Percentiles rank a stretch among this genome's conserved stretches.
These are phyloP conservation scores for Fistularia commersonii DNA, from an alignment of 2,797 vertebrate genomes.

Conservation along the genomic window DNA sequence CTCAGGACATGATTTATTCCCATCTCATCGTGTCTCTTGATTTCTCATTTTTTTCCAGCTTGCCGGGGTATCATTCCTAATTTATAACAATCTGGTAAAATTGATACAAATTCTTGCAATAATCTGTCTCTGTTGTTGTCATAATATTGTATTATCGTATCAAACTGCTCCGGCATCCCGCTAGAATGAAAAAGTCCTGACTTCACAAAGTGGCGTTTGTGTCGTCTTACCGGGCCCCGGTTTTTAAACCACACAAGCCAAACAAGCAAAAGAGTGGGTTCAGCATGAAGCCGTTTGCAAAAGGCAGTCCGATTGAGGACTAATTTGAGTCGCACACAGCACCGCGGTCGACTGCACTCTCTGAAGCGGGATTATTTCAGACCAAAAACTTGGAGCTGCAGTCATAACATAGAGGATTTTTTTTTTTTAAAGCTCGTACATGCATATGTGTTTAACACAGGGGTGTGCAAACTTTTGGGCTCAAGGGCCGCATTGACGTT, in stretches of 20 bases:
- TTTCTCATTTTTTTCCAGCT: constrained; percentile 3
- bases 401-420: too few relatives aligned
- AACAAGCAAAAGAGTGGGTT: constrained; percentile 5
- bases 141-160: constrained; percentile 1
- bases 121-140: background rate
- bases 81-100: constrained; percentile 1
- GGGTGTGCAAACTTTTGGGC: too few relatives aligned
- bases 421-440: too few relatives aligned
- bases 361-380: too few relatives aligned
- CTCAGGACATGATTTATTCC: constrained; percentile 1
- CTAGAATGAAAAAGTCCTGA: constrained; percentile 12
- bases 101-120: background rate
- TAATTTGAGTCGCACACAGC: too few relatives aligned
- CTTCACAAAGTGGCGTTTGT: constrained; percentile 36
- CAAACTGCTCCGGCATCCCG: constrained; percentile 7
- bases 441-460: too few relatives aligned
- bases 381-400: too few relatives aligned
- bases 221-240: constrained; percentile 38
- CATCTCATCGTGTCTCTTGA: constrained; percentile 5
- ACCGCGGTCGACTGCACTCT: too few relatives aligned
- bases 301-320: too few relatives aligned
- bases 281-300: too few relatives aligned
- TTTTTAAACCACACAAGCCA: constrained; percentile 20
- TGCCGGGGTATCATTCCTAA: constrained; percentile 6
- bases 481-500: too few relatives aligned